phyloP scores from a whole-genome alignment of 92 coral and sea anemone genomes.

The Pocillopora meandrina region DNA sequence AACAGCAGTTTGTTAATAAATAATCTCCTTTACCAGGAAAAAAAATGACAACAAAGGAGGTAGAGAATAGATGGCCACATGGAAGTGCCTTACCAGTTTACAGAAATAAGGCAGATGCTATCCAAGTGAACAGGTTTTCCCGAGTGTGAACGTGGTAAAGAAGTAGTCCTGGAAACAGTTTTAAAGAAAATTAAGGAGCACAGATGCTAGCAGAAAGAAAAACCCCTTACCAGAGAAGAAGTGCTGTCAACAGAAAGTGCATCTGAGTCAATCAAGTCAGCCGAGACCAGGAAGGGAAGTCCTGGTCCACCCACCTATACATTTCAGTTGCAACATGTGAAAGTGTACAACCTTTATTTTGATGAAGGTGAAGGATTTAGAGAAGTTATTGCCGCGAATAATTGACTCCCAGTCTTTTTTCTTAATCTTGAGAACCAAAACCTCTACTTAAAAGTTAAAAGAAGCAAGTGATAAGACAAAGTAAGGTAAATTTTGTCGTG shows the following conservation, averaged over 20 bases:
- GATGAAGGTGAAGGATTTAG: slow-evolving; percentile 15
- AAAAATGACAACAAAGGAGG: slow-evolving; percentile 14
- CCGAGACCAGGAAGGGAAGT: no score
- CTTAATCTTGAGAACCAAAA: neutral
- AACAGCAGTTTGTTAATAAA: neutral
- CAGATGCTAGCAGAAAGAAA: no score
- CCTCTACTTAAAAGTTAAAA: no score
- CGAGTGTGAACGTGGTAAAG: neutral
- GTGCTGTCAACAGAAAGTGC: slow-evolving; percentile 6
- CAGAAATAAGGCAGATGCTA: no score
- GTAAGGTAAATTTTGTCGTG: no score
- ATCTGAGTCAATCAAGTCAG: slow-evolving; percentile 8
- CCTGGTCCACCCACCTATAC: slow-evolving; percentile 5
- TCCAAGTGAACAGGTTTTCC: no score
- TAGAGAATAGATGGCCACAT: neutral
- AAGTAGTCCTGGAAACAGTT: neutral
- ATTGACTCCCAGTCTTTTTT: neutral
- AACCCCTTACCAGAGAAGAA: neutral
- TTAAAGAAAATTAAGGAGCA: slow-evolving; percentile 4
- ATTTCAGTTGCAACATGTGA: slow-evolving; percentile 5
- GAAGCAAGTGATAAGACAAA: no score
- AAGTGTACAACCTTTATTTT: slow-evolving; percentile 23
- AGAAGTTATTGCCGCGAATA: no score
- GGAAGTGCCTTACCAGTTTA: slow-evolving; percentile 17
- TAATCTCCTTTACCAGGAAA: slow-evolving; percentile 11